These are phyloP conservation scores for Drosophila equinoxialis DNA, from an alignment of 1,140 invertebrate species.

Conservation along the genomic window DNA sequence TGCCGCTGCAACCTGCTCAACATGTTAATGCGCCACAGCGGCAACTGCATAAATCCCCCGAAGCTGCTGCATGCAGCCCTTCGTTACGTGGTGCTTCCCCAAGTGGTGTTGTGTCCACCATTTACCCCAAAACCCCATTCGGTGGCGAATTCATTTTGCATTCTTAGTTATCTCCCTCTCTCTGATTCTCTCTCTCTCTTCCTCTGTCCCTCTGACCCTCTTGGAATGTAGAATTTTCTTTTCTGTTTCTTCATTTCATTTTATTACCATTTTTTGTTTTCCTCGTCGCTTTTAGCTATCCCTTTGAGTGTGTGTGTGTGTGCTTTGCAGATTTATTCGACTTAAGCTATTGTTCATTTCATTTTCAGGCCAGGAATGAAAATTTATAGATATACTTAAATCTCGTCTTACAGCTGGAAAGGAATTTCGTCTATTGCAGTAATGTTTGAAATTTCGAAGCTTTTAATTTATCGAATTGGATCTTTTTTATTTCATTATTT, in stretches of 20 bases:
- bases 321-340: conserved; percentile 52
- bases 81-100: conserved; percentile 18
- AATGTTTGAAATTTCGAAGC: not conserved
- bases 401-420: not conserved
- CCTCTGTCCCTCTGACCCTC: conserved; percentile 7
- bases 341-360: conserved; percentile 42
- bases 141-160: conserved; percentile 58
- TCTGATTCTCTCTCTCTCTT: too few relatives aligned
- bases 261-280: conserved; percentile 51
- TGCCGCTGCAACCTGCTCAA: conserved; percentile 62
- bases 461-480: too few relatives aligned
- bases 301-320: conserved; percentile 7
- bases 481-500: too few relatives aligned
- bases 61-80: conserved; percentile 28
- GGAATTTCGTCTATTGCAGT: conserved; percentile 5
- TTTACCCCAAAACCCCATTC: conserved; percentile 1
- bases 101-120: conserved; percentile 7
- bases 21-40: conserved; percentile 70
- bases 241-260: conserved; percentile 64
- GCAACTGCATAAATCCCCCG: conserved; percentile 51
- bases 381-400: conserved; percentile 7
- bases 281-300: conserved; percentile 15
- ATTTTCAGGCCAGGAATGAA: not conserved
- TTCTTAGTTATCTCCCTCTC: conserved; percentile 44
- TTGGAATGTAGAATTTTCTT: conserved; percentile 3